phyloP scores from a whole-genome alignment of 2,888 invertebrate genomes.

The Mimumesa dahlbomi region DNA sequence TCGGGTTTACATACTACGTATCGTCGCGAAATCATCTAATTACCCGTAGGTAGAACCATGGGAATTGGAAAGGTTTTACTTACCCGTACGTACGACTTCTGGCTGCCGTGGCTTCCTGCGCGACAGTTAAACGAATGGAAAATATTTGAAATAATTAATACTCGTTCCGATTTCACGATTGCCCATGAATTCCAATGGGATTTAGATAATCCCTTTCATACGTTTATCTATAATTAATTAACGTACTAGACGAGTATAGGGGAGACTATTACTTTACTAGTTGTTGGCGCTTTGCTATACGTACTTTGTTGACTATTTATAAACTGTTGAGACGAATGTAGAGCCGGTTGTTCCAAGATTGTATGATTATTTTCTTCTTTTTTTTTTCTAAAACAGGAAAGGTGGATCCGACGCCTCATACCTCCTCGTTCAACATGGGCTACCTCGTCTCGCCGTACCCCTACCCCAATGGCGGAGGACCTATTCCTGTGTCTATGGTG shows the following conservation, averaged over 20 bases:
- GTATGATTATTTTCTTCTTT: slow-evolving; percentile 35
- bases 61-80: too few relatives aligned
- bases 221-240: too few relatives aligned
- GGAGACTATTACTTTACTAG: too few relatives aligned
- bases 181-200: too few relatives aligned
- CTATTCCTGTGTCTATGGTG: slow-evolving; percentile 94
- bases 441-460: slow-evolving; percentile 95
- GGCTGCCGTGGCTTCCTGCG: too few relatives aligned
- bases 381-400: slow-evolving; percentile 84
- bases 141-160: too few relatives aligned
- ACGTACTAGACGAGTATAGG: too few relatives aligned
- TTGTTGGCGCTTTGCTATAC: neutral
- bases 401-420: slow-evolving; percentile 90
- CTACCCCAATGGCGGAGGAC: slow-evolving; percentile 93
- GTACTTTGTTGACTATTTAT: neutral
- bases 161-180: too few relatives aligned
- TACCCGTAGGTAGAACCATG: neutral
- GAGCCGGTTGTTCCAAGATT: neutral
- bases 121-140: too few relatives aligned
- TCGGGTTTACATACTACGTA: neutral
- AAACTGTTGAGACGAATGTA: neutral
- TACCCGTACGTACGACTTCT: too few relatives aligned
- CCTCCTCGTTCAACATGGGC: slow-evolving; percentile 93
- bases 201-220: too few relatives aligned
- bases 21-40: too few relatives aligned